Evolutionary conservation across 2,888 invertebrate genomes (phyloP), one percentile per base, ranked within the genome.

Genomic region (Andricus quercusramuli): DNA sequence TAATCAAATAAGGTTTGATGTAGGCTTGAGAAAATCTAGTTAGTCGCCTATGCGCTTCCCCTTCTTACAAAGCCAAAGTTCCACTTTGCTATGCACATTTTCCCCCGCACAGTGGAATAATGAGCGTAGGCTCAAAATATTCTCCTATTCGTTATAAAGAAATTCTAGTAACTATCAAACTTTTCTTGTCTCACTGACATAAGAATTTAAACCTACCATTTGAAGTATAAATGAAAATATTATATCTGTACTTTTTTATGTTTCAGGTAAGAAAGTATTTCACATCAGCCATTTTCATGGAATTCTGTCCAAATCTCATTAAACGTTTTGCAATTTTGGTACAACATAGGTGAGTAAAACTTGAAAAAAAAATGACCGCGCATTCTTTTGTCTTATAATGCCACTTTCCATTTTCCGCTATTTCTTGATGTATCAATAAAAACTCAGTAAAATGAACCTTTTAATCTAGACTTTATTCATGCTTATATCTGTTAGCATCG

Each of bases 21-120:
- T 56, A 56, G 56, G n/a, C n/a, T 56, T n/a, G 8, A 56, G 56
- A 56, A 56, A 56, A 56, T 56, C 56, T 56, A n/a, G 56, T 56
- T 56, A n/a, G 56, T 56, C 56, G n/a, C 56, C 56, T 56, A 56
- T 56, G 56, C 56, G n/a, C 37, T 37, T 37, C 37, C 37, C 37
- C 37, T 37, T 37, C 37, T 37, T 37, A 20, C 51, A 20, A 20
- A 20, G 51, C 20, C 51, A 51, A 51, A 51, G 51, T 51, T 20
- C 51, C 20, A 51, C 51, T 51, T 51, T 51, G 51, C 51, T 51
- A 9, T 51, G 3, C 20, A 51, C 20, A n/a, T 51, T 51, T 51
- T 51, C 51, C 51, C 20, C 51, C 51, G 56, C 56, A 56, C 56
- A 9, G 9, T 56, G n/a, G 56, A 56, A 56, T 56, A n/a, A 56